Evolutionary conservation across 2,113 vertebrate species (phyloP).

Genomic region (Atlantisia rogersi): DNA sequence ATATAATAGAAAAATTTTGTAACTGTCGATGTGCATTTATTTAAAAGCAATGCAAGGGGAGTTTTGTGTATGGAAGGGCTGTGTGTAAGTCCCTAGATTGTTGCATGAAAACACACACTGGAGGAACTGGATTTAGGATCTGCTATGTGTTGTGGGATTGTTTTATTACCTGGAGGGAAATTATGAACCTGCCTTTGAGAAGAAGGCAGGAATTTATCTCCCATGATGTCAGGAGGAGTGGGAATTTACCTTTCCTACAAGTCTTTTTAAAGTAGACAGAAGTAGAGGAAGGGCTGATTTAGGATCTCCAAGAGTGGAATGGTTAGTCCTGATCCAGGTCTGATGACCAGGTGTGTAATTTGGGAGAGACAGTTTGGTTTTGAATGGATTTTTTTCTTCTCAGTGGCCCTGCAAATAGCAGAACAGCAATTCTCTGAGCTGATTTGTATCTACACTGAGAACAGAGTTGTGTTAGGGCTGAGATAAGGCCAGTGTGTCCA

Average conservation of each 20-base stretch:
- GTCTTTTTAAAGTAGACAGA: neutral
- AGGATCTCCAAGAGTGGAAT: neutral
- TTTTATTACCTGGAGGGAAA: neutral
- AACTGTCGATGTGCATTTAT: neutral
- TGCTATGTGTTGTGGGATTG: neutral
- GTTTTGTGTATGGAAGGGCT: neutral
- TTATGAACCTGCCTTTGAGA: neutral
- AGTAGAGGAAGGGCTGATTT: neutral
- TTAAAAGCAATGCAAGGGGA: neutral
- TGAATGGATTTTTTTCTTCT: neutral
- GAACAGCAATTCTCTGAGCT: neutral
- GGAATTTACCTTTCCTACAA: neutral
- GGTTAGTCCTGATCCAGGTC: neutral
- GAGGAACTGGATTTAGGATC: neutral
- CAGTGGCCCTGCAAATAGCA: neutral
- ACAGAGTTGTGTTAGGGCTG: neutral
- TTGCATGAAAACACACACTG: neutral
- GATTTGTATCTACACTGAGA: neutral
- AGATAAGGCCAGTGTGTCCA: neutral
- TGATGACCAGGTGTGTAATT: neutral
- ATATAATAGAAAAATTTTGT: neutral
- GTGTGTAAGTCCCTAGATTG: accelerated
- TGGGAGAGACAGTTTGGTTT: neutral
- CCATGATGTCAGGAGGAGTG: neutral
- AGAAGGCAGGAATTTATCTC: accelerated